Evolutionary conservation across 2,797 vertebrate genomes (phyloP).

Genomic region (Rachycentron canadum): DNA sequence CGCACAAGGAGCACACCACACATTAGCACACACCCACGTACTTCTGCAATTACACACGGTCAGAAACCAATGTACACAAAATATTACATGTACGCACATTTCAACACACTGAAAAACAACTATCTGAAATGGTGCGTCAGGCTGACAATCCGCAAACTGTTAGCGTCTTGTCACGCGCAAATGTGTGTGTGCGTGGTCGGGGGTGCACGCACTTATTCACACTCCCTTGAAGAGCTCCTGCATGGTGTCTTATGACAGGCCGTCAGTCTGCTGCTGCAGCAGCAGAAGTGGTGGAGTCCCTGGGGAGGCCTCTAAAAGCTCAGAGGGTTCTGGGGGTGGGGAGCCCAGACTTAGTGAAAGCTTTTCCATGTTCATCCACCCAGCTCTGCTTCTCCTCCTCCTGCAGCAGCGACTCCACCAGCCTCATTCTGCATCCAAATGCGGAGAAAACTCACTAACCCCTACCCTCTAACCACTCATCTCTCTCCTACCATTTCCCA

Average conservation of each 20-base stretch:
- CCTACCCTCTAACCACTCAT: conserved; percentile 54
- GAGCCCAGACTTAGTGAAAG: conserved; percentile 82
- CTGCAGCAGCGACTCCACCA: conserved; percentile 38
- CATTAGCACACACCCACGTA: conserved; percentile 5
- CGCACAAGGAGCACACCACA: conserved; percentile 1
- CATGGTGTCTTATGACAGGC: conserved; percentile 72
- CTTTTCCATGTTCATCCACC: conserved; percentile 85
- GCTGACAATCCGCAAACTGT: conserved; percentile 25
- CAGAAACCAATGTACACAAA: not conserved
- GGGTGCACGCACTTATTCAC: no score
- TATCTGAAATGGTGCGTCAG: conserved; percentile 14
- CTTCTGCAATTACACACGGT: not conserved
- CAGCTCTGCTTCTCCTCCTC: conserved; percentile 61
- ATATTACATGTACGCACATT: not conserved
- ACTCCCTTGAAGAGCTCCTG: conserved; percentile 50
- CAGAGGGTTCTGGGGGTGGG: conserved; percentile 67
- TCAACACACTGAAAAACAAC: not conserved
- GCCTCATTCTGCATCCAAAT: conserved; percentile 72
- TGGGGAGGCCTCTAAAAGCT: conserved; percentile 78
- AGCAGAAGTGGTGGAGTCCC: conserved; percentile 66
- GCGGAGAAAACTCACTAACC: conserved; percentile 68
- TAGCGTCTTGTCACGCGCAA: not conserved
- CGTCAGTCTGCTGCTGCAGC: conserved; percentile 70
- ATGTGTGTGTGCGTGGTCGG: conserved; percentile 28
- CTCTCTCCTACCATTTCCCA: conserved; percentile 44